Percentiles rank a stretch among this genome's conserved stretches.
These are phyloP conservation scores for Spea bombifrons DNA, from an alignment of 2,113 vertebrate species.

Conservation along the genomic window DNA sequence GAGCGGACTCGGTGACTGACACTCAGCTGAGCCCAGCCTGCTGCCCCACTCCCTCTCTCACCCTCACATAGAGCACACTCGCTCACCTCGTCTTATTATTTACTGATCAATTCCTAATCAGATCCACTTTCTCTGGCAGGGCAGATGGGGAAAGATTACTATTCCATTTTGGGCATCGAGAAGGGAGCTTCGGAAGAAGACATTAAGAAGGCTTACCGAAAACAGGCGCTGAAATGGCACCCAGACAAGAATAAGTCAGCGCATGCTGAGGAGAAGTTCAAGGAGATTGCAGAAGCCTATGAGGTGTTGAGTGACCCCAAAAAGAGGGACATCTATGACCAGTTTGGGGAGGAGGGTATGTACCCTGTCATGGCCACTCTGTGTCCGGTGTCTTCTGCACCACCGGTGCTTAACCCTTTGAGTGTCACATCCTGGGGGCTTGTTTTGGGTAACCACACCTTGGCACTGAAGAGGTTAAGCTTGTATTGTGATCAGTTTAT, in stretches of 20 bases:
- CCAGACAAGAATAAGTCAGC: constrained; percentile 97
- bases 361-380: constrained; percentile 13
- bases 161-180: constrained; percentile 88
- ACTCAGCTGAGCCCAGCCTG: constrained; percentile 6
- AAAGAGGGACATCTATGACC: constrained; percentile 96
- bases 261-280: constrained; percentile 96
- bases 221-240: constrained; percentile 96
- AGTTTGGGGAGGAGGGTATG: constrained; percentile 97
- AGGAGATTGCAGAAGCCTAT: constrained; percentile 95
- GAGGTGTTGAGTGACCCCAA: constrained; percentile 97
- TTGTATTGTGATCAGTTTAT: neutral
- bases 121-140: constrained; percentile 56
- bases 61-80: neutral
- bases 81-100: neutral
- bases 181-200: constrained; percentile 96
- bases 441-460: neutral
- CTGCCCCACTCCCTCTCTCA: neutral
- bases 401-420: neutral
- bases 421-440: neutral
- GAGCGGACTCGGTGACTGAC: constrained; percentile 15
- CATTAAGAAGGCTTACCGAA: constrained; percentile 96
- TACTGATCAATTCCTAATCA: neutral
- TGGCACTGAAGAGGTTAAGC: neutral
- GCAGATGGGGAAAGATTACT: constrained; percentile 96
- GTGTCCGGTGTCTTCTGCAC: neutral